Base-by-base conservation (phyloP, 1,140 invertebrate genomes). In the Ephestia elutella region DNA sequence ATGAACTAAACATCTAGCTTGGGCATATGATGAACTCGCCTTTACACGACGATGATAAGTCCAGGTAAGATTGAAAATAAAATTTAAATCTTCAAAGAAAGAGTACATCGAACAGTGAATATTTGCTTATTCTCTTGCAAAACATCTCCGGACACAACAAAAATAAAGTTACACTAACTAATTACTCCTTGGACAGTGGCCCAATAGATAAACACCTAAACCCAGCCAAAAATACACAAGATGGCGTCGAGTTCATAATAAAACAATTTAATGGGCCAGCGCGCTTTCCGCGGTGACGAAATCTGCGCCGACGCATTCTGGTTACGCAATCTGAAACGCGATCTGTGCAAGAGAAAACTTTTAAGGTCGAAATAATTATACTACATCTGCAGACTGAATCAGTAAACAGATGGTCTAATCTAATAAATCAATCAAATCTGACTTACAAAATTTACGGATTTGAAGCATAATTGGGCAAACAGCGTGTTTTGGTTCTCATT, bases 251-350 rank as follows among this genome's bases (percentile, higher is more conserved):
- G 80, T 87, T 84, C 82, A 86, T 86, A 88, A 88, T 88, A 88
- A 88, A 88, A 88, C 85, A 85, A 88, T 88, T 86, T 88, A 88
- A 88, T 86, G 85, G 85, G 85, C 85, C 83, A 88, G 75, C 83
- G 83, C 86, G 82, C 82, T 88, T 88, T 86, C 83, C 86, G 83
- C 81, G 80, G 82, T 88, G 86, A 86, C 82, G 83, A 86, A 88
- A 88, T 84, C 76, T 67, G 74, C 78, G 75, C 73, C 77, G 76
- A 80, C 81, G 79, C 79, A 81, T 76, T 75, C 72, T 65, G 62
- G 70, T 83, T 87, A 70, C 80, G 82, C 75, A 83, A 83, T 62
- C 65, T 76, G 78, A 78, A 81, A 75, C 75, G 70, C 76, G 77
- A 81, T 83, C 75, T 81, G 51, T 74, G 65, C 70, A 78, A 73